Percentiles rank a stretch among this genome's conserved stretches.
phyloP scores from a whole-genome alignment of 2,888 invertebrate species.

The Leptinotarsa haldemani region DNA sequence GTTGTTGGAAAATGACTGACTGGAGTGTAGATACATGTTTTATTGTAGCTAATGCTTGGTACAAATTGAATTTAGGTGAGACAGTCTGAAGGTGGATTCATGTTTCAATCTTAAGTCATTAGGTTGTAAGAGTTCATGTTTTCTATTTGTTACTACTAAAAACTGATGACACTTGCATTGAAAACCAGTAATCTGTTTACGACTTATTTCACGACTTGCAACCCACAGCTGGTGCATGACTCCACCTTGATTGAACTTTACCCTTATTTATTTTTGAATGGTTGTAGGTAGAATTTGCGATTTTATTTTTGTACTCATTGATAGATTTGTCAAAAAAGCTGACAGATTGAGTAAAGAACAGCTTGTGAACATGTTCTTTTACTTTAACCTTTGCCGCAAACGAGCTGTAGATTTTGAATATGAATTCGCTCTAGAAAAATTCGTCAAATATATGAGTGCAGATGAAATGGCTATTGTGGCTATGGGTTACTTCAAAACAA shows the following conservation, averaged over 20 bases:
- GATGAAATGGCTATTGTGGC: constrained; percentile 79
- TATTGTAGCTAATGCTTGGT: constrained; percentile 75
- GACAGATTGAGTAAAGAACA: constrained; percentile 72
- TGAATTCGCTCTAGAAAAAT: constrained; percentile 70
- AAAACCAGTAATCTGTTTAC: background rate
- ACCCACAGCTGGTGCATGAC: no score
- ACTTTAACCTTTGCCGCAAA: constrained; percentile 72
- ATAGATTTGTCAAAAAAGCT: constrained; percentile 70
- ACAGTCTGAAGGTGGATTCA: no score
- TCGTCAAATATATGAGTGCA: constrained; percentile 70
- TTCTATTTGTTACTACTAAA: no score
- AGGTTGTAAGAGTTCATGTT: no score
- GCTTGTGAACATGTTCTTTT: constrained; percentile 76
- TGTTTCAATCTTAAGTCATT: no score
- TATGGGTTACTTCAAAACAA: constrained; percentile 83
- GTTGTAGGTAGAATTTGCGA: constrained; percentile 68
- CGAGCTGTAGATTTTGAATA: constrained; percentile 73
- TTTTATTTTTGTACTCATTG: constrained; percentile 69
- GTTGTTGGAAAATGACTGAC: constrained; percentile 64
- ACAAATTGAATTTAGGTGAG: constrained; percentile 67
- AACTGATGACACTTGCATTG: no score
- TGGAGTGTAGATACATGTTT: constrained; percentile 72
- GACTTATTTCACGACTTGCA: no score
- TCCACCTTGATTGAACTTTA: background rate
- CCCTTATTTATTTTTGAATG: constrained; percentile 26